A percentile compares a stretch with the other conserved stretches of the same genome.
Conservation (phyloP, 2,113 vertebrate genomes). For the Bujurquina vittata region DNA sequence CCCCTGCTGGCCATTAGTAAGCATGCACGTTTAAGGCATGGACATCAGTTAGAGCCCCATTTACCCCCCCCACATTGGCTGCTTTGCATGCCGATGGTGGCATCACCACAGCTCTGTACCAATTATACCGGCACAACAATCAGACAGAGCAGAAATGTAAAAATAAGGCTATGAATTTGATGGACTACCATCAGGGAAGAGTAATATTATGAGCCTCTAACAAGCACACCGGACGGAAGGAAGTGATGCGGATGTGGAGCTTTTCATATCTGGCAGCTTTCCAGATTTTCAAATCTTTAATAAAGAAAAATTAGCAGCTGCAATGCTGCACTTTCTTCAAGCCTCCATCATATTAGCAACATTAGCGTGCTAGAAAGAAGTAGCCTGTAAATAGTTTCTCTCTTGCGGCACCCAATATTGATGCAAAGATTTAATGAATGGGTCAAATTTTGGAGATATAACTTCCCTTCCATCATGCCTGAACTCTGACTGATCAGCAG, state of each 20-base stretch:
- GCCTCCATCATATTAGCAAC: neutral
- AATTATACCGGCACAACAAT: too few relatives aligned
- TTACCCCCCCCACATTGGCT: too few relatives aligned
- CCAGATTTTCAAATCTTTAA: neutral
- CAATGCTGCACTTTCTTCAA: too few relatives aligned
- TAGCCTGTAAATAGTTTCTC: neutral
- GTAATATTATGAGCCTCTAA: too few relatives aligned
- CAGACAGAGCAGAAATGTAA: neutral
- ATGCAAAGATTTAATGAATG: neutral
- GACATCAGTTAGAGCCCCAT: too few relatives aligned
- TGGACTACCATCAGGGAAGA: neutral
- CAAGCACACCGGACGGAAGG: neutral
- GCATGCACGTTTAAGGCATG: too few relatives aligned
- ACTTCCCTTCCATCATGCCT: neutral
- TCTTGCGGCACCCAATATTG: neutral
- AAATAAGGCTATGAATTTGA: neutral
- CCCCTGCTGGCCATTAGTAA: too few relatives aligned
- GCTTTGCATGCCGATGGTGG: too few relatives aligned
- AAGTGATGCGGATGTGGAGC: neutral
- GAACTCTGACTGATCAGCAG: neutral
- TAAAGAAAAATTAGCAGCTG: neutral
- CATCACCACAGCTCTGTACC: too few relatives aligned
- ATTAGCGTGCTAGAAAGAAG: neutral
- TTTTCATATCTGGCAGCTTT: neutral
- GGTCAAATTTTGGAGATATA: too few relatives aligned